These are phyloP conservation scores for Otus sunia DNA, from an alignment of 2,113 vertebrate genomes.

Conservation along the genomic window DNA sequence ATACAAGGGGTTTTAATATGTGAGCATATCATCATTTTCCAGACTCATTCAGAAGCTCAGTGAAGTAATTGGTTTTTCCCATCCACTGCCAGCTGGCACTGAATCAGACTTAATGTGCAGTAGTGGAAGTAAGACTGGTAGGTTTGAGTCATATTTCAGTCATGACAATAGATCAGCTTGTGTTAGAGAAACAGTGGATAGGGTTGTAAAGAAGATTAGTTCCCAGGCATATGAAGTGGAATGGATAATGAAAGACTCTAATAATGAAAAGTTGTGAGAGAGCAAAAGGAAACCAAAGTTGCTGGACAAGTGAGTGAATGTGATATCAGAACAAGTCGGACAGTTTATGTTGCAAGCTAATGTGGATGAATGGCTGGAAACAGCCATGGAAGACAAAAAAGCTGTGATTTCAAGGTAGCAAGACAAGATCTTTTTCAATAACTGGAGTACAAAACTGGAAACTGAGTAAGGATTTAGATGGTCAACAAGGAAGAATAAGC, in stretches of 20 bases:
- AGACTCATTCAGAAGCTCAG: neutral
- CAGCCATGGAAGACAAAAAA: neutral
- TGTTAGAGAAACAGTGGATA: neutral
- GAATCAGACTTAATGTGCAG: neutral
- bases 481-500: neutral
- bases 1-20: neutral
- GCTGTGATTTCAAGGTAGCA: neutral
- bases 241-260: neutral
- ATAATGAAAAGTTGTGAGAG: neutral
- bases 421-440: neutral
- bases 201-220: neutral
- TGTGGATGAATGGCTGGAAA: neutral
- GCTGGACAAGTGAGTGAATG: neutral
- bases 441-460: neutral
- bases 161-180: neutral
- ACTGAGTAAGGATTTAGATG: neutral
- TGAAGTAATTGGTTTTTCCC: neutral
- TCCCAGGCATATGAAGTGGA: neutral
- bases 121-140: neutral
- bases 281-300: neutral
- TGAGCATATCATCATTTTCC: neutral
- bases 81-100: neutral
- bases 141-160: slow-evolving; percentile 21
- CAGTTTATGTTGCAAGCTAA: neutral
- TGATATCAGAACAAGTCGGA: neutral